These are phyloP conservation scores for Pelecanus crispus DNA, from an alignment of 2,113 vertebrate genomes.

Conservation along the genomic window DNA sequence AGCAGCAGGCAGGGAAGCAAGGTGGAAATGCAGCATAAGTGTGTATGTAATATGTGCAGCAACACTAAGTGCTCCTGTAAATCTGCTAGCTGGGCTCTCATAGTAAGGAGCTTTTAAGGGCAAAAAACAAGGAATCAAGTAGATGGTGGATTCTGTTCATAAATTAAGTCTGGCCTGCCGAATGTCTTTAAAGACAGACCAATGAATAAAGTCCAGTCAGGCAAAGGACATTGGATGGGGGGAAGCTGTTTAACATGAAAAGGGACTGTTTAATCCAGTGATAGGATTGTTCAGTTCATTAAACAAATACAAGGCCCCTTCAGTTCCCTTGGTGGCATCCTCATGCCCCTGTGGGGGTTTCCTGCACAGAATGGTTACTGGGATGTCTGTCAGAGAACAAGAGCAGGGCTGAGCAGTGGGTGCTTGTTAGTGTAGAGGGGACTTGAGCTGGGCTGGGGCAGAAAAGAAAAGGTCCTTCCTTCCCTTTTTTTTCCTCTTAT, in stretches of 20 bases:
- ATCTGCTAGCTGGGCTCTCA: background rate
- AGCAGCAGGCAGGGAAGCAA: background rate
- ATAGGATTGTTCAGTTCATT: background rate
- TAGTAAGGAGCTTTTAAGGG: background rate
- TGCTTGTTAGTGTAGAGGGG: background rate
- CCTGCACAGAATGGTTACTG: background rate
- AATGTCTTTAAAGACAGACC: background rate
- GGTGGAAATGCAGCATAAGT: background rate
- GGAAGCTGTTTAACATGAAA: background rate
- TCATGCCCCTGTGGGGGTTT: background rate
- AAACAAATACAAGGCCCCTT: background rate
- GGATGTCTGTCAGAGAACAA: background rate
- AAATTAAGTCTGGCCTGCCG: background rate
- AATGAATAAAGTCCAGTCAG: background rate
- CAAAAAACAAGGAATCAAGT: background rate
- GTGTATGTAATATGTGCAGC: background rate
- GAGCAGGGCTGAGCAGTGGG: background rate
- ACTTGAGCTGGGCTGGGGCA: background rate
- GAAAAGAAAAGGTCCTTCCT: background rate
- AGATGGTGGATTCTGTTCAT: background rate
- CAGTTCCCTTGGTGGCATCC: background rate
- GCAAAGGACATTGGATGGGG: background rate
- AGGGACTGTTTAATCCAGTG: background rate
- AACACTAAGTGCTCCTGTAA: background rate
- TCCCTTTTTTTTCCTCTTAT: no score